phyloP scores from a whole-genome alignment of 2,797 vertebrate species.

The Hydrocynus forskahlii region DNA sequence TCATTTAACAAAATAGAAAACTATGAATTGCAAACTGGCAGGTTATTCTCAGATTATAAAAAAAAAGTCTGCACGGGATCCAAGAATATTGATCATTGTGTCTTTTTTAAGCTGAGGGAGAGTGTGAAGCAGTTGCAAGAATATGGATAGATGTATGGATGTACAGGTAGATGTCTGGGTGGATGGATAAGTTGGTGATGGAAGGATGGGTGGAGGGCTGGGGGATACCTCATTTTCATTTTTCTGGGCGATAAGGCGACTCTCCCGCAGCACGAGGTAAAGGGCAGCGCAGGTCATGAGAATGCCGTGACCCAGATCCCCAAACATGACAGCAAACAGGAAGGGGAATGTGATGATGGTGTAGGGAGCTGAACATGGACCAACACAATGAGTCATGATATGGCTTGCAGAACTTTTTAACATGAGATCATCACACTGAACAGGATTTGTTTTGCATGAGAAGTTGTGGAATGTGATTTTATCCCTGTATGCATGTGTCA shows the following conservation, averaged over 20 bases:
- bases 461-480: too few relatives aligned
- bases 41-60: too few relatives aligned
- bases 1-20: too few relatives aligned
- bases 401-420: not conserved
- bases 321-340: slow-evolving; percentile 98
- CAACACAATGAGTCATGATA: slow-evolving; percentile 40
- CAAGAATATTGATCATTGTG: too few relatives aligned
- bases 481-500: too few relatives aligned
- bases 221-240: slow-evolving; percentile 91
- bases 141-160: not conserved
- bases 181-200: not conserved
- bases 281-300: slow-evolving; percentile 93
- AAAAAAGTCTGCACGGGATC: too few relatives aligned
- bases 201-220: not conserved
- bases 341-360: slow-evolving; percentile 99
- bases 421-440: not conserved
- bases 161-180: not conserved
- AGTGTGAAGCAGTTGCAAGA: not conserved
- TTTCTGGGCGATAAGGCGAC: slow-evolving; percentile 92
- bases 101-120: not conserved
- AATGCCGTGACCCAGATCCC: slow-evolving; percentile 92
- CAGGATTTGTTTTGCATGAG: not conserved
- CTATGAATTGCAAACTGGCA: too few relatives aligned
- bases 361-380: slow-evolving; percentile 86
- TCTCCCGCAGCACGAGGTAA: slow-evolving; percentile 94